Percentiles rank a stretch among this genome's conserved stretches.
Evolutionary conservation across 2,888 invertebrate genomes (phyloP).

Genomic region (Bombylius discolor): DNA sequence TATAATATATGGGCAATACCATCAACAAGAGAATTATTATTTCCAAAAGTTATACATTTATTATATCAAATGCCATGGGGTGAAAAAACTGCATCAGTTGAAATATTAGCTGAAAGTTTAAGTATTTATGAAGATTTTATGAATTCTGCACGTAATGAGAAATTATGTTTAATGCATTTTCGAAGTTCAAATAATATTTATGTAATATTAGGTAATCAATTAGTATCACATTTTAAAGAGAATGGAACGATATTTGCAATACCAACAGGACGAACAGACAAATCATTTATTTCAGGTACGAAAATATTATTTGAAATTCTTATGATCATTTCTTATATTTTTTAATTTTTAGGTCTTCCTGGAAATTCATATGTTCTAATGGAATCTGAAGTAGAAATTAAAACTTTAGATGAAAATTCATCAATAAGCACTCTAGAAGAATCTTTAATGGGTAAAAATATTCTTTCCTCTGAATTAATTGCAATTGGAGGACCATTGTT

Average conservation of each 20-base stretch:
- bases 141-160: constrained; percentile 29
- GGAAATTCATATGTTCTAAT: constrained; percentile 28
- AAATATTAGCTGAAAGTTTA: constrained; percentile 29
- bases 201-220: constrained; percentile 30
- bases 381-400: constrained; percentile 31
- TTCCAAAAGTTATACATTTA: constrained; percentile 31
- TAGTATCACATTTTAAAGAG: constrained; percentile 29
- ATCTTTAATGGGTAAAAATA: constrained; percentile 24
- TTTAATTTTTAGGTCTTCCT: constrained; percentile 27
- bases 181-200: constrained; percentile 31
- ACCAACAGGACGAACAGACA: constrained; percentile 27
- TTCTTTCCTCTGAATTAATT: constrained; percentile 29
- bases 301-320: background rate
- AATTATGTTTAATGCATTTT: constrained; percentile 34
- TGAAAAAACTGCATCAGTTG: constrained; percentile 32
- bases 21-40: constrained; percentile 22
- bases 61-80: constrained; percentile 36
- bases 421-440: constrained; percentile 25
- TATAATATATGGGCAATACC: constrained; percentile 36
- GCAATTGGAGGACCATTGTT: constrained; percentile 28
- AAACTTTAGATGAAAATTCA: constrained; percentile 25
- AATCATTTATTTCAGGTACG: constrained; percentile 26
- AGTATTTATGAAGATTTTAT: constrained; percentile 33
- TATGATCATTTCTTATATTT: background rate
- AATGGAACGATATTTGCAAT: constrained; percentile 33